Conservation (phyloP, 1,140 invertebrate species). For the honey bee (Apis mellifera) region Amel_HAv3.1 CM009941.2:11277001-11277500, state of each 20-base stretch:
- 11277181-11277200: constrained; percentile 74
- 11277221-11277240: constrained; percentile 38
- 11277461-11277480: not conserved
- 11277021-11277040: no score
- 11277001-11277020: no score
- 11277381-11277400: not conserved
- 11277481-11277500: constrained; percentile 10
- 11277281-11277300: constrained; percentile 47
- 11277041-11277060: no score
- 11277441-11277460: constrained; percentile 7
- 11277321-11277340: constrained; percentile 24
- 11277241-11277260: constrained; percentile 45
- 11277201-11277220: constrained; percentile 61
- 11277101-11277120: not conserved
- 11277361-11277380: not conserved
- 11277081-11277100: not conserved
- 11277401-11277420: constrained; percentile 45
- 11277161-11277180: constrained; percentile 71
- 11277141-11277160: constrained; percentile 43
- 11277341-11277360: constrained; percentile 58
- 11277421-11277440: constrained; percentile 34
- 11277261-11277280: constrained; percentile 45
- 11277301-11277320: constrained; percentile 62
- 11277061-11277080: not conserved
- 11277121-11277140: constrained; percentile 41